Base-by-base conservation (phyloP, 30 jellyfish, hydroid and myxozoan species). In the Nemopilema nomurai region DNA sequence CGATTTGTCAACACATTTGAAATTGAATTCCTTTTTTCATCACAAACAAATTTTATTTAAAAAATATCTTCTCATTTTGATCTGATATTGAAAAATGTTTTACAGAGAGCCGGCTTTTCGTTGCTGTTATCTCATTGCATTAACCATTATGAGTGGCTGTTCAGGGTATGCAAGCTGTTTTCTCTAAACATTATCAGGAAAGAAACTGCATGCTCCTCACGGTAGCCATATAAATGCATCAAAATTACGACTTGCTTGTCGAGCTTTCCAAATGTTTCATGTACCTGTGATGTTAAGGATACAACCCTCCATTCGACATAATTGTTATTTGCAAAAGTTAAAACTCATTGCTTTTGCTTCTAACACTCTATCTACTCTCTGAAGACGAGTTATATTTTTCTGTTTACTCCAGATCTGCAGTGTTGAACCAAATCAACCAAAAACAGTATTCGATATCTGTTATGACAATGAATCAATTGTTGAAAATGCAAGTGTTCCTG, bases 401-500 rank as follows among this genome's bases (percentile, higher is more conserved):
- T 30, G 49, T 20, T 22, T 67, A 20, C 24, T 76, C 22, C 51
- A 80, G 89, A 66, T 80, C 23, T 16, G 49, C 72, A 69, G 26
- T 30, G 68, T 82, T 30, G 33, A 23, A 8, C 67, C 75, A n/a
- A 75, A 65, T 25, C 76, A 67, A 22, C 93, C 87, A 4, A 71
- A 74, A 8, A 84, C 87, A 17, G 87, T 84, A 8, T 74, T 84
- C 32, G 93, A 84, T 76, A 74, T 84, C 49, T 24, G 76, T 25
- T 84, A 53, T 62, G 69, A 31, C 62, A 21, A 68, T 9, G 76
- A 67, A 32, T 57, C 93, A 25, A 73, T 84, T 1, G 27, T 67
- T 18, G 93, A 84, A 50, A 84, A 84, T 65, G 87, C 93, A 20
- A 74, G 93, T 33, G 66, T 62, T n/a, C 62, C 66, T 69, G 83